A percentile compares a stretch with the other conserved stretches of the same genome.
These are phyloP conservation scores for Helobdella robusta DNA, from an alignment of 2,888 invertebrate genomes.

Conservation along the genomic window DNA sequence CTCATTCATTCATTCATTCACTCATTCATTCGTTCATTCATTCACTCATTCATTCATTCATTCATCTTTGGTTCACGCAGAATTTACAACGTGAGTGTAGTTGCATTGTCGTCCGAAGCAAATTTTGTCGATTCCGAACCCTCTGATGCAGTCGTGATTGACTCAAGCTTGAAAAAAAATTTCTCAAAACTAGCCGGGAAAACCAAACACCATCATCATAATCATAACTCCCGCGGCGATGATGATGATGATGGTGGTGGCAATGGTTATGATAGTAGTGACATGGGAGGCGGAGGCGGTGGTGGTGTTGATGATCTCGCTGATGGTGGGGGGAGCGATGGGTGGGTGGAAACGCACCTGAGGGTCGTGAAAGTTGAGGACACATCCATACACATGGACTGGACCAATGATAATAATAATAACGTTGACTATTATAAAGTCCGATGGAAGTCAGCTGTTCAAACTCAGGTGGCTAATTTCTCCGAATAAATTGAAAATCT, in stretches of 20 bases:
- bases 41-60: no score
- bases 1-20: no score
- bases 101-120: conserved; percentile 42
- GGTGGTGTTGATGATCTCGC: conserved; percentile 16
- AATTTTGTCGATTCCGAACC: conserved; percentile 42
- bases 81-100: conserved; percentile 44
- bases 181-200: no score
- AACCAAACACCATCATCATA: no score
- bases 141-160: conserved; percentile 44
- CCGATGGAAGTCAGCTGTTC: no score
- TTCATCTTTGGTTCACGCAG: conserved; percentile 28
- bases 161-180: conserved; percentile 37
- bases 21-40: no score
- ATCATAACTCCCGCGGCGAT: no score
- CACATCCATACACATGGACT: conserved; percentile 46
- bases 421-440: no score
- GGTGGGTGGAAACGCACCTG: conserved; percentile 40
- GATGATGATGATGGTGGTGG: no score
- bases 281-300: conserved; percentile 6
- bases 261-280: not conserved
- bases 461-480: no score
- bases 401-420: conserved; percentile 42
- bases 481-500: no score
- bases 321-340: conserved; percentile 30
- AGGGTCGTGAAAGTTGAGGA: conserved; percentile 45